Evolutionary conservation across 2,888 invertebrate genomes (phyloP).

Genomic region (Bembecia ichneumoniformis): DNA sequence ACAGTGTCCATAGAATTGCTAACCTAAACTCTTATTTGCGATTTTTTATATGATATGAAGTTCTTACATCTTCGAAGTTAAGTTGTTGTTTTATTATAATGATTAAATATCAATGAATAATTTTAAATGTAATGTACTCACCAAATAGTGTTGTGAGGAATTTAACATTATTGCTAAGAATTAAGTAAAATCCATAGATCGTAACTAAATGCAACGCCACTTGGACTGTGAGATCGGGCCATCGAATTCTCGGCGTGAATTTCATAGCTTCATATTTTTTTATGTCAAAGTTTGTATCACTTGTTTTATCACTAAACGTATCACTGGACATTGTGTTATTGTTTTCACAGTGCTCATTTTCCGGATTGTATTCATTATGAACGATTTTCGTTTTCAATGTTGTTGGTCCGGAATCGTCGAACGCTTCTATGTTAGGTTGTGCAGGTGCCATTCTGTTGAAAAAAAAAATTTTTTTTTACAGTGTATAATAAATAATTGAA

Average conservation of each 20-base stretch:
- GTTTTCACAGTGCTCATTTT: conserved; percentile 22
- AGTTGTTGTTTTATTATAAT: not conserved
- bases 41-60: no score
- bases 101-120: not conserved
- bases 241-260: conserved; percentile 76
- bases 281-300: conserved; percentile 47
- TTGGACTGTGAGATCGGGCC: conserved; percentile 82
- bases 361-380: conserved; percentile 17
- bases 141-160: conserved; percentile 79
- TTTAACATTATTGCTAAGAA: conserved; percentile 68
- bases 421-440: conserved; percentile 34
- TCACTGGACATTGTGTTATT: conserved; percentile 31
- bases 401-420: conserved; percentile 24
- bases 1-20: no score
- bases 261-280: conserved; percentile 51
- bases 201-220: conserved; percentile 78
- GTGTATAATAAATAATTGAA: no score
- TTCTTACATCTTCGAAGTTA: no score
- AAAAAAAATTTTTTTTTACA: not conserved
- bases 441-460: conserved; percentile 39
- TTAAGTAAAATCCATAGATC: conserved; percentile 78
- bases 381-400: conserved; percentile 35
- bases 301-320: conserved; percentile 15
- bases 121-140: conserved; percentile 59
- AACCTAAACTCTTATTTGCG: no score